Evolutionary conservation across 1,140 invertebrate species (phyloP), one percentile per base, ranked within the genome.

Genomic region (Oryzaephilus surinamensis): DNA sequence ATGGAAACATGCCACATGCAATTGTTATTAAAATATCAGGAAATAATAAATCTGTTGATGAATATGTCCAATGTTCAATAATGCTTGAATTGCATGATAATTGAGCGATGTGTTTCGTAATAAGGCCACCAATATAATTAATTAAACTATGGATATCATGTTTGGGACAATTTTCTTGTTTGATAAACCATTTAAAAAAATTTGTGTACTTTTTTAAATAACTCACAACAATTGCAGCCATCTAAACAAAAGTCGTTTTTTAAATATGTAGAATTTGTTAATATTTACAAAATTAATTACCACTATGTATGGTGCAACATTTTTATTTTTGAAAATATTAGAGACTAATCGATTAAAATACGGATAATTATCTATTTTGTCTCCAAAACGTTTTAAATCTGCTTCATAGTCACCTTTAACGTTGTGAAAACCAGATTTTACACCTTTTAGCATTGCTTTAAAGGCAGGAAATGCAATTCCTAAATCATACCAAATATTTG

Each of bases 1-100:
- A 80, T 0, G 85, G 84, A 65, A 86, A 93, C 54, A 92, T 85
- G 1, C 81, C 89, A 16, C 83, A 84, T 7, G 81, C 85, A 23
- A 86, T 65, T 23, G 79, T 69, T n/a, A 73, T 67, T 55, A 84
- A 70, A 32, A 63, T 50, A 30, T 49, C 40, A 7, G 48, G 51
- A 24, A 57, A 51, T 4, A 50, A 18, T 11, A 52, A 18, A 42
- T 54, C 52, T 14, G 39, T 41, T 18, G 51, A 41, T n/a, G 43
- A 45, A 23, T 43, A 52, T 6, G 43, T 50, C 52, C 51, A 55
- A 28, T 56, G 49, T 31, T 52, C 45, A 7, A 57, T 52, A n/a
- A 55, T 45, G 37, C 54, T 59, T 1, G 79, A 84, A 63, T 90
- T 90, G 56, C 75, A 81, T 20, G 87, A 73, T 28, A 90, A 63